Evolutionary conservation across 2,888 invertebrate genomes (phyloP).

Genomic region (Rhingia campestris): DNA sequence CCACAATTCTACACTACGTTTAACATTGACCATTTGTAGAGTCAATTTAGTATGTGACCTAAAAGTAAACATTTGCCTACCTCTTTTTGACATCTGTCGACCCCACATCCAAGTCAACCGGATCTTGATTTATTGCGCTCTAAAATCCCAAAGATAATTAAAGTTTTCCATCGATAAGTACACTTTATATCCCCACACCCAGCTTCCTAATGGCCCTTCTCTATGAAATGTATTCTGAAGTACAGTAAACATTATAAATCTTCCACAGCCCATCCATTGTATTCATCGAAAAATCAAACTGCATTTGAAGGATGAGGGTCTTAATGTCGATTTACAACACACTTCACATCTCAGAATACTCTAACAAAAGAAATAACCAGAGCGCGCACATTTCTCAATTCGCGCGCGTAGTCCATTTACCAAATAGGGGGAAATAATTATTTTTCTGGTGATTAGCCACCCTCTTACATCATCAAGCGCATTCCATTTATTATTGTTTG

Average conservation of each 20-base stretch:
- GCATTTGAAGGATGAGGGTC: slow-evolving; percentile 70
- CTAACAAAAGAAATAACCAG: slow-evolving; percentile 16
- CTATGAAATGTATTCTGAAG: slow-evolving; percentile 41
- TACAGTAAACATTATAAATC: slow-evolving; percentile 63
- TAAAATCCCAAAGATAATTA: slow-evolving; percentile 4
- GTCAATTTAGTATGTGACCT: neutral
- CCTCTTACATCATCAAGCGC: slow-evolving; percentile 65
- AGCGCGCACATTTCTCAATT: slow-evolving; percentile 44
- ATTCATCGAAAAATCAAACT: slow-evolving; percentile 53
- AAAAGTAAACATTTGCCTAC: neutral
- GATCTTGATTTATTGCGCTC: neutral
- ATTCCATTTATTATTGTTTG: slow-evolving; percentile 45
- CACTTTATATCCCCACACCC: slow-evolving; percentile 20
- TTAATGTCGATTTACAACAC: slow-evolving; percentile 71
- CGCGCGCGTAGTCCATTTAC: slow-evolving; percentile 46
- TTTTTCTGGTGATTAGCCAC: slow-evolving; percentile 70
- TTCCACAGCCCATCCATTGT: slow-evolving; percentile 22
- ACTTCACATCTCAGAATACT: slow-evolving; percentile 42
- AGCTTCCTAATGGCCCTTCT: slow-evolving; percentile 33
- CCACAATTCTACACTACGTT: no score
- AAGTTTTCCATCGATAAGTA: slow-evolving; percentile 17
- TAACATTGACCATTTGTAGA: no score
- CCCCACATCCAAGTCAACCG: neutral
- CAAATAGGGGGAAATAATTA: slow-evolving; percentile 60
- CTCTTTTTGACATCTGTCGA: neutral